Percentiles rank a stretch among this genome's conserved stretches.
These are phyloP conservation scores for Scolopax mira DNA, from an alignment of 2,113 vertebrate genomes.

Conservation along the genomic window DNA sequence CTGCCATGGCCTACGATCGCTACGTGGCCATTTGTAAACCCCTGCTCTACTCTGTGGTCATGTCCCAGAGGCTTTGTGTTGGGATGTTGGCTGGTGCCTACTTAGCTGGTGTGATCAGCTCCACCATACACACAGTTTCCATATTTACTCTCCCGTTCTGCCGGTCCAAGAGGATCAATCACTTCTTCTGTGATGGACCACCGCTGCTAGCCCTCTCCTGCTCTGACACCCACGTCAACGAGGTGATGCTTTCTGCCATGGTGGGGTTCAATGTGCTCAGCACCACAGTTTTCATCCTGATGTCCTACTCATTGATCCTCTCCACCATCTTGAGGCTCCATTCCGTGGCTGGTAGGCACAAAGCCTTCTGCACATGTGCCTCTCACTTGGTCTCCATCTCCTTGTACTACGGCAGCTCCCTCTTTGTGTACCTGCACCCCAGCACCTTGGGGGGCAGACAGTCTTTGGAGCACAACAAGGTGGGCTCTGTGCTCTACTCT, in stretches of 20 bases:
- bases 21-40: constrained; percentile 40
- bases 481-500: not conserved
- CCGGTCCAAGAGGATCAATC: not conserved
- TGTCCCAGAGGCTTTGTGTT: not conserved
- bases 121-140: not conserved
- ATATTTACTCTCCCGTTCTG: not conserved
- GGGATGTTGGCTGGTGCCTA: constrained; percentile 8
- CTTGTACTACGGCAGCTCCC: not conserved
- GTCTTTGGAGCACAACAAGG: not conserved
- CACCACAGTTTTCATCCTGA: not conserved
- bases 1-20: constrained; percentile 40
- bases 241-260: not conserved
- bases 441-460: not conserved
- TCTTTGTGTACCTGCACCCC: not conserved
- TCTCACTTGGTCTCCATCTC: not conserved
- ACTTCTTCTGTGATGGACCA: constrained; percentile 23
- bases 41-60: not conserved
- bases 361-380: constrained; percentile 25
- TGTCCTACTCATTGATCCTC: not conserved
- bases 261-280: not conserved
- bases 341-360: not conserved
- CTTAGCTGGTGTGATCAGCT: not conserved
- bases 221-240: not conserved
- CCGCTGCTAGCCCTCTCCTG: constrained; percentile 17
- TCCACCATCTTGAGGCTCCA: not conserved